Evolutionary conservation across 2,888 invertebrate species (phyloP).

Genomic region (Trisateles emortualis): DNA sequence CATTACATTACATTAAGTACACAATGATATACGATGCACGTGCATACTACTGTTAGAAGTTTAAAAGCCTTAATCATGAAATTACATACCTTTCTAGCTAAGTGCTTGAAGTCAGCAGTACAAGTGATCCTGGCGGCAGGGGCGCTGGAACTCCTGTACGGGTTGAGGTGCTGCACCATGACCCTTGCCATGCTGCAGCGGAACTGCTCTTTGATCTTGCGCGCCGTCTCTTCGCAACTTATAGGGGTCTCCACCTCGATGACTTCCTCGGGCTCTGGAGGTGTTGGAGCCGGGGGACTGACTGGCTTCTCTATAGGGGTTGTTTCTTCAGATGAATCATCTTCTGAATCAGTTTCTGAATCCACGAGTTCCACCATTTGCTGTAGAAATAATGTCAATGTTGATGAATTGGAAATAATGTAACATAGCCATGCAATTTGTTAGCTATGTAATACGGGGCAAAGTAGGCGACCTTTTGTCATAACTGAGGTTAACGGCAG

Average conservation of each 20-base stretch:
- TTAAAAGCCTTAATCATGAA: no score
- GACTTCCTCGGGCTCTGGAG: slow-evolving; percentile 48
- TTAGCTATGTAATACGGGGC: no score
- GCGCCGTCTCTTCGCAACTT: slow-evolving; percentile 76
- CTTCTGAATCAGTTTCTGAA: slow-evolving; percentile 65
- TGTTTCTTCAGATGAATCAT: slow-evolving; percentile 48
- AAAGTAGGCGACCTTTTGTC: no score
- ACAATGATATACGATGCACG: no score
- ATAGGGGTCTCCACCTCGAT: slow-evolving; percentile 8
- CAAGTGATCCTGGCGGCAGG: slow-evolving; percentile 94
- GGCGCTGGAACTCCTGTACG: slow-evolving; percentile 95
- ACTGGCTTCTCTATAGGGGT: slow-evolving; percentile 31
- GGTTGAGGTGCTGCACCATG: slow-evolving; percentile 95
- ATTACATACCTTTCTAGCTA: slow-evolving; percentile 94
- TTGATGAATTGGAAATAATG: no score
- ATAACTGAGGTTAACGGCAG: no score
- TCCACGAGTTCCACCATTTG: slow-evolving; percentile 78
- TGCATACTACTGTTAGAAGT: no score
- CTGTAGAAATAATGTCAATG: slow-evolving; percentile 25
- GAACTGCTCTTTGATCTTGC: slow-evolving; percentile 95
- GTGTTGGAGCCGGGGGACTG: slow-evolving; percentile 21
- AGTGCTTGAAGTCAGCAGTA: slow-evolving; percentile 97
- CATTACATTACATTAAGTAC: no score
- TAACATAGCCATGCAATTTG: no score
- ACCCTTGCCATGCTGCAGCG: slow-evolving; percentile 92